Conservation (phyloP, 2,113 vertebrate genomes). For the Elachura formosa region DNA sequence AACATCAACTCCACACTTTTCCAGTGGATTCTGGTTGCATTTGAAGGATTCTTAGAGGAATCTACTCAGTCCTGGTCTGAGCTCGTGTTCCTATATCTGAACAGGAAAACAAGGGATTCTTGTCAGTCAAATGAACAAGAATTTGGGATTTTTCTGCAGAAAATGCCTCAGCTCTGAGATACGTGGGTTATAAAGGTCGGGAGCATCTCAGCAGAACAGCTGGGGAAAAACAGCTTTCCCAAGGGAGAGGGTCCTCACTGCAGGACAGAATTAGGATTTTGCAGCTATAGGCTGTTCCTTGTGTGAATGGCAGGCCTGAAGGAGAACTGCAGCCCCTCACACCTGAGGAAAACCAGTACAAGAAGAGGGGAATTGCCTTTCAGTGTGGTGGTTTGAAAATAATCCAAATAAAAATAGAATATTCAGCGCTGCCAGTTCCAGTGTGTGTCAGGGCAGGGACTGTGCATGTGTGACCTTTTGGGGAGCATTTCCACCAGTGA, state of each 20-base stretch:
- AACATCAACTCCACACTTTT: neutral
- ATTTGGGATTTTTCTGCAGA: neutral
- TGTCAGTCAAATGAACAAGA: neutral
- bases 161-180: neutral
- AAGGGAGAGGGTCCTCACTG: neutral
- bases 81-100: neutral
- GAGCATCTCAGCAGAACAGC: neutral
- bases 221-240: neutral
- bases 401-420: neutral
- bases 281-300: neutral
- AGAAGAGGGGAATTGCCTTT: neutral
- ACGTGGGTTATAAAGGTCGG: neutral
- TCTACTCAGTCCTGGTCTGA: neutral
- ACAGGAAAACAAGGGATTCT: neutral
- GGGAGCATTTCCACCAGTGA: neutral
- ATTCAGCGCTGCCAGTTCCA: neutral
- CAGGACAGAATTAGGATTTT: neutral
- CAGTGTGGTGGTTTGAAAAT: neutral
- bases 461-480: neutral
- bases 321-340: neutral
- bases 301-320: neutral
- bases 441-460: fast-evolving
- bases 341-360: neutral
- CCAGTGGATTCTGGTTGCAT: neutral
- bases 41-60: neutral